phyloP scores from a whole-genome alignment of 2,113 vertebrate genomes.

The Martes martes region DNA sequence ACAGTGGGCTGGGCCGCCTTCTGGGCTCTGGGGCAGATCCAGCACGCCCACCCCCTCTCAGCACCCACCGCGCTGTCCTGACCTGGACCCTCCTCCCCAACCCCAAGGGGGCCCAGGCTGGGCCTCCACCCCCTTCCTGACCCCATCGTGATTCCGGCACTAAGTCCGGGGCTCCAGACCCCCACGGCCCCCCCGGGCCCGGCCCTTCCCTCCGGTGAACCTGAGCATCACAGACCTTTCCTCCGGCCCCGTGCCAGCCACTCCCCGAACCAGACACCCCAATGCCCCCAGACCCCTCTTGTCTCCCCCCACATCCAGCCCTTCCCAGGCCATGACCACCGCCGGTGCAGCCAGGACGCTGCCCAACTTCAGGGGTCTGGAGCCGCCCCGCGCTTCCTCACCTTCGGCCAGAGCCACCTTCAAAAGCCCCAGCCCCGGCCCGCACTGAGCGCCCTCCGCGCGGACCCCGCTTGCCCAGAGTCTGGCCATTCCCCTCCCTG shows the following conservation, averaged over 20 bases:
- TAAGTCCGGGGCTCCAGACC: not conserved
- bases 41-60: not conserved
- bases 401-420: not conserved
- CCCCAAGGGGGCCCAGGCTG: not conserved
- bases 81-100: not conserved
- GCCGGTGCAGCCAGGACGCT: not conserved
- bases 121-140: not conserved
- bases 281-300: not conserved
- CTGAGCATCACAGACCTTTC: not conserved
- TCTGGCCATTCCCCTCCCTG: not conserved
- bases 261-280: not conserved
- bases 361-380: not conserved
- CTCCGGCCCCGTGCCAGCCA: not conserved
- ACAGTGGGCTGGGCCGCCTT: accelerated
- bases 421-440: not conserved
- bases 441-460: accelerated
- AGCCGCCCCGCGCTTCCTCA: not conserved
- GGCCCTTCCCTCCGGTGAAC: not conserved
- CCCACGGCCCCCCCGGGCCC: accelerated
- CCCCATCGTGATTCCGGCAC: no score
- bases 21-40: not conserved
- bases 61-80: no score
- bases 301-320: not conserved
- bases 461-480: not conserved
- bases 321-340: not conserved